Conservation (phyloP, 2,888 invertebrate genomes). For the Tetragonula carbonaria region DNA sequence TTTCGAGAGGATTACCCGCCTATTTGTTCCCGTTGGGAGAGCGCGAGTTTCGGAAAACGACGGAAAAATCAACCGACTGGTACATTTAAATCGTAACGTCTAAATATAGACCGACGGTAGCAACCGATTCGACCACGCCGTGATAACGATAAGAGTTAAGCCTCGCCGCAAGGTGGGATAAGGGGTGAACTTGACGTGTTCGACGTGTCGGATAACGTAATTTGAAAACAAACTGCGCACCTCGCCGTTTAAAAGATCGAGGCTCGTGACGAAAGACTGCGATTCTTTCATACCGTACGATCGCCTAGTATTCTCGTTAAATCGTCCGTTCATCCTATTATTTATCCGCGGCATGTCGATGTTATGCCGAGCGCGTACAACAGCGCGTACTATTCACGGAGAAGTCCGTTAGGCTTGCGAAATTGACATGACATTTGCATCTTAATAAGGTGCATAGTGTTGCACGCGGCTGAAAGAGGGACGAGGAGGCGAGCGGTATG, state of each 20-base stretch:
- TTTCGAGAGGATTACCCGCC: background rate
- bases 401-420: constrained; percentile 65
- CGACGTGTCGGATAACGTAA: background rate
- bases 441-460: constrained; percentile 69
- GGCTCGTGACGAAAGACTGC: background rate
- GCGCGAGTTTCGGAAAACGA: background rate
- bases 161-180: constrained; percentile 66
- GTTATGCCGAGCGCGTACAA: constrained; percentile 43
- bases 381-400: constrained; percentile 44
- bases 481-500: background rate
- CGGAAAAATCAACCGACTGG: background rate
- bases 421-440: constrained; percentile 74
- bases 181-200: constrained; percentile 37
- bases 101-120: constrained; percentile 76
- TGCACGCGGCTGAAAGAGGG: constrained; percentile 41
- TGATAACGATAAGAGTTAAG: constrained; percentile 81
- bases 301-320: constrained; percentile 23
- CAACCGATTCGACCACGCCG: constrained; percentile 70
- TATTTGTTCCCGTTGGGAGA: no score
- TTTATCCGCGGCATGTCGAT: constrained; percentile 61
- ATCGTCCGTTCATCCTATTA: constrained; percentile 52
- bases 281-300: background rate
- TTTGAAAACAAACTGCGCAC: background rate
- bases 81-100: constrained; percentile 25
- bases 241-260: background rate